phyloP scores from a whole-genome alignment of 2,888 invertebrate species.

The Lottia gigantea region DNA sequence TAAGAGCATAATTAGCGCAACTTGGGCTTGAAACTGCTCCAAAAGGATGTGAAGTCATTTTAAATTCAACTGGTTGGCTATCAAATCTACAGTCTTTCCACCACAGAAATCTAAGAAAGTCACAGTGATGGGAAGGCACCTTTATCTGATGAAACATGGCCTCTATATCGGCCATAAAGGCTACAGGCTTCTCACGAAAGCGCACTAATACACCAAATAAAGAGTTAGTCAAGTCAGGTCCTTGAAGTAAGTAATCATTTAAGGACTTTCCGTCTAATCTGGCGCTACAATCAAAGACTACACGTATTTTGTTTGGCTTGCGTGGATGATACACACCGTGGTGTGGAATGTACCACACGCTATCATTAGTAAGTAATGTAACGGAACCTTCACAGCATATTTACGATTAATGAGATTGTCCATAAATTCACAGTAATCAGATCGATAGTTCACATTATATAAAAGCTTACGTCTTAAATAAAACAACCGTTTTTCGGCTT shows the following conservation, averaged over 20 bases:
- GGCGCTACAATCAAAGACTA: constrained; percentile 18
- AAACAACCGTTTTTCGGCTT: not conserved
- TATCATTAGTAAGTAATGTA: not conserved
- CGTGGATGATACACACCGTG: constrained; percentile 26
- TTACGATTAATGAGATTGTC: not conserved
- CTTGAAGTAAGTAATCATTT: constrained; percentile 19
- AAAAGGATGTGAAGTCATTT: constrained; percentile 28
- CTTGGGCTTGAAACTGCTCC: constrained; percentile 33
- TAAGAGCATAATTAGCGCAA: not conserved
- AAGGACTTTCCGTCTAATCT: constrained; percentile 8
- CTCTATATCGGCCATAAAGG: constrained; percentile 22
- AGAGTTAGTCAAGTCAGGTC: constrained; percentile 21
- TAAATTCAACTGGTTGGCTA: constrained; percentile 13
- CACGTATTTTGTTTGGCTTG: constrained; percentile 17
- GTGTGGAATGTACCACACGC: constrained; percentile 22
- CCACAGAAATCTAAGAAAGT: constrained; percentile 33
- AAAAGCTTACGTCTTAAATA: constrained; percentile 9
- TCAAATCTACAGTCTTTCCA: constrained; percentile 20
- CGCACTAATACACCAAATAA: constrained; percentile 15
- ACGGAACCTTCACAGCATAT: not conserved
- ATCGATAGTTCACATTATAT: not conserved
- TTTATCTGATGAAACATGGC: constrained; percentile 23
- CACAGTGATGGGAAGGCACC: constrained; percentile 15
- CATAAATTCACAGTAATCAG: constrained; percentile 21
- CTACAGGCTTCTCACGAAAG: constrained; percentile 15